Conservation (phyloP, 2,797 vertebrate genomes). For the Coregonus sp. region DNA sequence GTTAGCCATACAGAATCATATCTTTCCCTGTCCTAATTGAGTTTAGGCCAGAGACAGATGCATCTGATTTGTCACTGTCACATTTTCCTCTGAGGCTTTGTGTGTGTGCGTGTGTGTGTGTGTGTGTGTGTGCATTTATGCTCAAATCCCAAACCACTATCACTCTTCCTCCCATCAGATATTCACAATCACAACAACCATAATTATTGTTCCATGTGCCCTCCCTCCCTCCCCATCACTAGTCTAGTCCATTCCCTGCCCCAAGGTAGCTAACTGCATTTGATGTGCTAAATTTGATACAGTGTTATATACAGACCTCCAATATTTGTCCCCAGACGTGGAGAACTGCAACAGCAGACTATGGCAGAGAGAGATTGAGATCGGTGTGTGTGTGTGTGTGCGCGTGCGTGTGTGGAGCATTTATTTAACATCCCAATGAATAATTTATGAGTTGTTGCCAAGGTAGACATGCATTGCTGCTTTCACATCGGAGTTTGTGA, state of each 20-base stretch:
- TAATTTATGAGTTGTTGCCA: slow-evolving; percentile 54
- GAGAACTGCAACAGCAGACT: slow-evolving; percentile 27
- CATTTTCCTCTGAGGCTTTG: slow-evolving; percentile 39
- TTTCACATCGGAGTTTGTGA: slow-evolving; percentile 50
- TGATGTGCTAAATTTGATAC: slow-evolving; percentile 18
- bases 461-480: slow-evolving; percentile 39
- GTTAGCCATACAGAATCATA: slow-evolving; percentile 23
- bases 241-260: neutral
- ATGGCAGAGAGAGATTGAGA: neutral
- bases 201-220: neutral
- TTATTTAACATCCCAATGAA: slow-evolving; percentile 51
- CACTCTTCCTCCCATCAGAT: neutral
- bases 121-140: neutral
- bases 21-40: slow-evolving; percentile 36
- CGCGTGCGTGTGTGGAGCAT: neutral
- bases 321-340: slow-evolving; percentile 21
- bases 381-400: neutral
- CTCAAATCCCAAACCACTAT: neutral
- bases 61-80: slow-evolving; percentile 47
- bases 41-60: slow-evolving; percentile 48
- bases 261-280: slow-evolving; percentile 23
- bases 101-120: neutral
- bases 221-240: neutral
- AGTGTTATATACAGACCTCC: slow-evolving; percentile 22
- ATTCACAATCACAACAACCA: neutral